A percentile compares a stretch with the other conserved stretches of the same genome.
phyloP scores from a whole-genome alignment of 1,140 invertebrate genomes.

The Trachymyrmex cornetzi region DNA sequence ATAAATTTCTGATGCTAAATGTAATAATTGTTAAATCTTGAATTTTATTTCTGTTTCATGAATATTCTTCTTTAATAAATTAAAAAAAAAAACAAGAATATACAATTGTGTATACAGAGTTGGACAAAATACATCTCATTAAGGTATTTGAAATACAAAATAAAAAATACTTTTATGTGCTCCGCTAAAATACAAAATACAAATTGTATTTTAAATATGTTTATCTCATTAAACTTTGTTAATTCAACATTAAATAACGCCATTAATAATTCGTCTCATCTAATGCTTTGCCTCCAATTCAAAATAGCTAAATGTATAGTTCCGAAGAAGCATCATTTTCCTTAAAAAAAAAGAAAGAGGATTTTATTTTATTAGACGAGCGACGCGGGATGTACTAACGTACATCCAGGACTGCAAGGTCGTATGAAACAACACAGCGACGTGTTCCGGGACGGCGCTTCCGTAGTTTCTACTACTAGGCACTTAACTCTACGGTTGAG shows the following conservation, averaged over 20 bases:
- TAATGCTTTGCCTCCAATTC: neutral
- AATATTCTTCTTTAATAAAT: neutral
- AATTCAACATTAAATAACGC: neutral
- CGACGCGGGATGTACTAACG: conserved; percentile 16
- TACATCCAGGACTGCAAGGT: neutral
- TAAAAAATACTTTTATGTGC: no score
- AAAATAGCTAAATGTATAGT: neutral
- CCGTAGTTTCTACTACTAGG: conserved; percentile 44
- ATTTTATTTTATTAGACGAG: conserved; percentile 28
- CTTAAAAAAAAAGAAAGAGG: conserved; percentile 12
- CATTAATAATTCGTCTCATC: neutral
- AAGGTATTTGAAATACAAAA: no score
- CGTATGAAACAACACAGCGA: neutral
- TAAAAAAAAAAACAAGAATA: neutral
- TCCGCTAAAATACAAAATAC: no score
- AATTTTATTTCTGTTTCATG: neutral
- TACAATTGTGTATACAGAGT: no score
- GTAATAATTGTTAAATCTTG: neutral
- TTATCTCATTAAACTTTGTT: neutral
- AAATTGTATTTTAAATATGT: no score
- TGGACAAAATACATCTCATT: no score
- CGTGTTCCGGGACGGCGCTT: conserved; percentile 33
- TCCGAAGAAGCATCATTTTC: neutral
- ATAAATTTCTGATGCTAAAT: neutral
- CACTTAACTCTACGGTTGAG: conserved; percentile 59